phyloP scores from a whole-genome alignment of 2,888 invertebrate genomes.

The Trissoscelio sp. region DNA sequence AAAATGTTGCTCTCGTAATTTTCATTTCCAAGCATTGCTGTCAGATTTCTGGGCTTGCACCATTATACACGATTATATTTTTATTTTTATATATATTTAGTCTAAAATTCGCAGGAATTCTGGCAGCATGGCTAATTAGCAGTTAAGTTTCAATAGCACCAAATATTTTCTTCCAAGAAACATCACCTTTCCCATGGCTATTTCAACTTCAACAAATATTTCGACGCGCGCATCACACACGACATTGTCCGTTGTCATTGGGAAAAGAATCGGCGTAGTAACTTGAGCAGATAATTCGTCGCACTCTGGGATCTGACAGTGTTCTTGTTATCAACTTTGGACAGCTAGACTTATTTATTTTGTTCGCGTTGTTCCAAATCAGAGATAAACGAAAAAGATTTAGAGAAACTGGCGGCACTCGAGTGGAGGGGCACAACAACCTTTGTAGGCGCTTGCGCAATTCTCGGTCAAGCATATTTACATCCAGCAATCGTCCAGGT shows the following conservation, averaged over 20 bases:
- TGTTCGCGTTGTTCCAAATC: neutral
- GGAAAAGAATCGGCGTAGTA: slow-evolving; percentile 21
- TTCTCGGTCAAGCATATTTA: slow-evolving; percentile 21
- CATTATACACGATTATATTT: neutral
- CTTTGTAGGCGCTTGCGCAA: neutral
- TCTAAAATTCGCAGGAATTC: slow-evolving; percentile 12
- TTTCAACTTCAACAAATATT: slow-evolving; percentile 76
- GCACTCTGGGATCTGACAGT: neutral
- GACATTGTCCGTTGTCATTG: slow-evolving; percentile 45
- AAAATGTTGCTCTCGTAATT: slow-evolving; percentile 5
- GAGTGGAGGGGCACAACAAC: slow-evolving; percentile 19
- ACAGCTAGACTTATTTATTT: slow-evolving; percentile 12
- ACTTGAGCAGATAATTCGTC: slow-evolving; percentile 47
- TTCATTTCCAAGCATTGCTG: neutral
- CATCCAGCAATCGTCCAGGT: slow-evolving; percentile 8
- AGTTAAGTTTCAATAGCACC: slow-evolving; percentile 39
- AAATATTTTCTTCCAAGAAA: slow-evolving; percentile 36
- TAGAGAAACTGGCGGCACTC: neutral
- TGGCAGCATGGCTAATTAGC: slow-evolving; percentile 11
- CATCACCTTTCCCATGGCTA: slow-evolving; percentile 40
- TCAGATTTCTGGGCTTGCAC: neutral
- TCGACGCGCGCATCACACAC: slow-evolving; percentile 70
- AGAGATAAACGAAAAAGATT: slow-evolving; percentile 14
- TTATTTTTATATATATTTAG: slow-evolving; percentile 1
- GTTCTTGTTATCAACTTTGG: slow-evolving; percentile 16